Evolutionary conservation across 2,888 invertebrate species (phyloP).

Genomic region (Diaphora mendica): DNA sequence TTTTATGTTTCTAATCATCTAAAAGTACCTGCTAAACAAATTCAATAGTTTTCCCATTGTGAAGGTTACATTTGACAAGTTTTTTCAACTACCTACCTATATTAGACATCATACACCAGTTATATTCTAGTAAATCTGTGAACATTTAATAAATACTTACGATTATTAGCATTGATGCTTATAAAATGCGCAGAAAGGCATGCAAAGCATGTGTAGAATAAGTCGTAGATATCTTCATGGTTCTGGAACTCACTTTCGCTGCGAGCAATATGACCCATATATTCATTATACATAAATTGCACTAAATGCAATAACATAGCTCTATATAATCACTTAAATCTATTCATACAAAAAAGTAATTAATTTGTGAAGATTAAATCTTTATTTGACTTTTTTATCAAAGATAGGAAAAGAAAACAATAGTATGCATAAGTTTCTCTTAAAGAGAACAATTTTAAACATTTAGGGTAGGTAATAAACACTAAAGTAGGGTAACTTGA

Average conservation of each 20-base stretch:
- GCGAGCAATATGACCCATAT: conserved; percentile 43
- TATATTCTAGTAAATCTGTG: background rate
- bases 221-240: conserved; percentile 93
- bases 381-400: background rate
- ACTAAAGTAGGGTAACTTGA: conserved; percentile 28
- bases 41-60: background rate
- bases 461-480: background rate
- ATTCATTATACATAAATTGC: conserved; percentile 18
- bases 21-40: background rate
- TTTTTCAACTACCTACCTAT: background rate
- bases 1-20: too few species aligned
- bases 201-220: conserved; percentile 95
- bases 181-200: conserved; percentile 95
- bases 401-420: background rate
- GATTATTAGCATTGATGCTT: conserved; percentile 89
- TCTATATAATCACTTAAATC: background rate
- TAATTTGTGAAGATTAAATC: background rate
- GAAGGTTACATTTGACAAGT: background rate
- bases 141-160: conserved; percentile 85
- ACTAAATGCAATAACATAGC: conserved; percentile 25
- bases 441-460: background rate
- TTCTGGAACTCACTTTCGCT: conserved; percentile 95
- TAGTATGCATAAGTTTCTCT: background rate
- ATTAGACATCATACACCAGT: background rate
- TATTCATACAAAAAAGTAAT: background rate